phyloP scores from a whole-genome alignment of 2,888 invertebrate genomes.

The Mechanitis mazaeus region DNA sequence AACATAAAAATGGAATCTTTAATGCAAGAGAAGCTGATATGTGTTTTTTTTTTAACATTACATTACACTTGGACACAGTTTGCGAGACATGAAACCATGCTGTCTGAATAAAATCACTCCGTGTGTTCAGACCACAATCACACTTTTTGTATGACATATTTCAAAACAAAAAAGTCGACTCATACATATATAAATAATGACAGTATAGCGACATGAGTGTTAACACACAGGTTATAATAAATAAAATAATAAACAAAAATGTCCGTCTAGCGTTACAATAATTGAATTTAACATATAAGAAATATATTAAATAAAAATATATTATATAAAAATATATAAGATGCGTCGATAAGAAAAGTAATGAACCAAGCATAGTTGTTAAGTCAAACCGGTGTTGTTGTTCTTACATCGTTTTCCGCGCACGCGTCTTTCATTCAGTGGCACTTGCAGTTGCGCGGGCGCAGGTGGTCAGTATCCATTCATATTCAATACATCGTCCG shows the following conservation, averaged over 20 bases:
- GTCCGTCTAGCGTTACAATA: not conserved
- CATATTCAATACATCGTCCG: slow-evolving; percentile 38
- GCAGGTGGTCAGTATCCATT: slow-evolving; percentile 38
- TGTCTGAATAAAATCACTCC: slow-evolving; percentile 23
- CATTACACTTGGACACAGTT: slow-evolving; percentile 6
- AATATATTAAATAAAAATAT: no score
- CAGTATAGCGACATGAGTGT: slow-evolving; percentile 21
- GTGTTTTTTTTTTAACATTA: slow-evolving; percentile 7
- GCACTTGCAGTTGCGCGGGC: slow-evolving; percentile 35
- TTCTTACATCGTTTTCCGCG: slow-evolving; percentile 30
- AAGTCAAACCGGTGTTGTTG: slow-evolving; percentile 20
- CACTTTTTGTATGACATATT: slow-evolving; percentile 25
- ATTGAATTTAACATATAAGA: not conserved
- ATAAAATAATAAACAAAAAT: slow-evolving; percentile 18
- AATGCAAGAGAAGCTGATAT: no score
- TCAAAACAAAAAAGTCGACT: slow-evolving; percentile 17
- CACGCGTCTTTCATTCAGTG: slow-evolving; percentile 32
- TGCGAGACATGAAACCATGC: slow-evolving; percentile 16
- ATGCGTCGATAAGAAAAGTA: slow-evolving; percentile 10
- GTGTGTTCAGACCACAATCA: slow-evolving; percentile 21
- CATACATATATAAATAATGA: slow-evolving; percentile 19
- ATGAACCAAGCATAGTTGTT: slow-evolving; percentile 12
- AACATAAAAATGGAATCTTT: no score
- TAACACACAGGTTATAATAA: slow-evolving; percentile 10
- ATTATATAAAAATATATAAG: not conserved